phyloP scores from a whole-genome alignment of 92 coral and sea anemone species.

The Muricea muricata region DNA sequence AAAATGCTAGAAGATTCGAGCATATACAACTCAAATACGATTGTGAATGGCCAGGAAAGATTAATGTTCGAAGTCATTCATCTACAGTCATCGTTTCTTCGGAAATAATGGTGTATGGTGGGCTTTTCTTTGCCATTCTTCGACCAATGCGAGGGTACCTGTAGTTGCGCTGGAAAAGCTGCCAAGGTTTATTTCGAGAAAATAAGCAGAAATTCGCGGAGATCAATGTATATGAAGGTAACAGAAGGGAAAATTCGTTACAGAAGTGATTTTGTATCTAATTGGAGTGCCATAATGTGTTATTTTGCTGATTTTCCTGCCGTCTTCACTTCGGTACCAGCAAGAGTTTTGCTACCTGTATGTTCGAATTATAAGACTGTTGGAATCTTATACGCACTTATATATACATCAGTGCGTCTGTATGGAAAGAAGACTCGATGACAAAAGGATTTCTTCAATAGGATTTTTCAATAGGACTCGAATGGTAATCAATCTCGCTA shows the following conservation, averaged over 20 bases:
- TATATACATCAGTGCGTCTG: no score
- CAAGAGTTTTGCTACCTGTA: background rate
- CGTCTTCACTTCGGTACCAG: background rate
- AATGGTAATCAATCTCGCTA: no score
- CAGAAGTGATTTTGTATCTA: no score
- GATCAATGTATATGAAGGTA: no score
- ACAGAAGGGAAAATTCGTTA: no score
- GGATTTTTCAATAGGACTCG: no score
- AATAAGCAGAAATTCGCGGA: no score
- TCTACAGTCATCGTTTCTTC: background rate
- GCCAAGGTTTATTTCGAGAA: background rate
- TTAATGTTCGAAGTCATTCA: background rate
- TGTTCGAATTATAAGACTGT: background rate
- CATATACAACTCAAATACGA: background rate
- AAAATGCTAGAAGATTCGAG: background rate
- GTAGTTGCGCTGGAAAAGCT: background rate
- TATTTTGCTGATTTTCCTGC: background rate
- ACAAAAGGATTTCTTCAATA: no score
- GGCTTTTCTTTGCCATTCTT: background rate
- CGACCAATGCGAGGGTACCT: constrained; percentile 1
- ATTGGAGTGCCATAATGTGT: no score
- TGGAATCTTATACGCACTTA: no score
- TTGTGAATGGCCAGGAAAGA: background rate
- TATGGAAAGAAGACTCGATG: no score
- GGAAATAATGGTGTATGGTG: background rate